Conservation (phyloP, 2,888 invertebrate species). For the Conomelus anceps region DNA sequence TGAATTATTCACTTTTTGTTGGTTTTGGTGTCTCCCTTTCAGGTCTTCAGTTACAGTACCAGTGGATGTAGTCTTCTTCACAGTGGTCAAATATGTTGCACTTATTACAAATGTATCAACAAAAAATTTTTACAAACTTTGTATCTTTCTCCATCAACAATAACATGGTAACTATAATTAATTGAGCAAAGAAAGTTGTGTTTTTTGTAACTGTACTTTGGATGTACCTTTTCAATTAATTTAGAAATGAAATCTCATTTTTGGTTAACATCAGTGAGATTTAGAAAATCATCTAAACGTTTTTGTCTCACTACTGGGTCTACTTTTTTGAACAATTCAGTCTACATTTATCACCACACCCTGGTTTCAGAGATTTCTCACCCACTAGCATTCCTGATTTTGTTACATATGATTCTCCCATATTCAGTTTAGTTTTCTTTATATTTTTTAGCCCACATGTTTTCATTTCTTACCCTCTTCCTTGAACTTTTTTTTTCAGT, state of each 20-base stretch:
- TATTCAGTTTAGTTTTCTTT: constrained; percentile 11
- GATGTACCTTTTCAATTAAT: constrained; percentile 8
- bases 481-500: not conserved
- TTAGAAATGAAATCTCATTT: constrained; percentile 17
- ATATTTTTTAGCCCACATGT: constrained; percentile 10
- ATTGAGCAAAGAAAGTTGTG: not conserved
- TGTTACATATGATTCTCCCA: constrained; percentile 6
- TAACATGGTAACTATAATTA: constrained; percentile 4
- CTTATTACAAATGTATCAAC: constrained; percentile 1
- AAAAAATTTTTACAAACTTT: constrained; percentile 11
- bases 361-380: constrained; percentile 7
- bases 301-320: not conserved
- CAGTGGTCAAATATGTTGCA: constrained; percentile 12
- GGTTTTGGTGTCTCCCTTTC: not conserved
- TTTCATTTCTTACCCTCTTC: constrained; percentile 11
- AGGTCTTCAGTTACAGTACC: not conserved
- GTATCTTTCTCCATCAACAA: not conserved
- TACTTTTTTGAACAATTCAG: not conserved
- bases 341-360: constrained; percentile 13
- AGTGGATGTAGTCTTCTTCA: constrained; percentile 2
- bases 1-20: not conserved
- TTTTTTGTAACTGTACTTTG: constrained; percentile 16
- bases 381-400: constrained; percentile 12
- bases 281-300: not conserved
- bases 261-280: not conserved